Base-by-base conservation (phyloP, 1,140 invertebrate genomes). In the Hypothenemus hampei region DNA sequence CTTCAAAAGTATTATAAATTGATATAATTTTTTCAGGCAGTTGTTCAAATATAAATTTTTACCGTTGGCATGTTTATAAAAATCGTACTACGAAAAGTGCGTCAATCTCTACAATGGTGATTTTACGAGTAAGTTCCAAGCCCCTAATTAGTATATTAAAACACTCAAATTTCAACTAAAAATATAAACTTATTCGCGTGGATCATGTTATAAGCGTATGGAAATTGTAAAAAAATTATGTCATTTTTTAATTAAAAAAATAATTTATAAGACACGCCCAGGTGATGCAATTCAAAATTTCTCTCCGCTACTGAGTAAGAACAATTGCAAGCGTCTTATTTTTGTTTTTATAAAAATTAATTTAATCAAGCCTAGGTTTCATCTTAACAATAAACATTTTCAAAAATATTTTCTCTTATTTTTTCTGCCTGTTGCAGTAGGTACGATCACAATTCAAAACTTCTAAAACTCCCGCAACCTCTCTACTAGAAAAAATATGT, bases 211-310 rank as follows among this genome's bases (percentile, higher is more conserved):
- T n/a, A n/a, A n/a, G n/a, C n/a, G n/a, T n/a, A 36, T 37, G 18
- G 40, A 18, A 23, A 33, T 20, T 46, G 26, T 26, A 31, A 37
- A 55, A 46, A 55, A 40, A 44, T 40, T 11, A 44, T 29, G n/a
- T n/a, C n/a, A n/a, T 23, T 50, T 18, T 41, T 37, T 23, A 7
- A 35, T 46, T 46, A 55, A 55, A 46, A 47, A 55, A 47, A 37
- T 46, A 33, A 53, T 22, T 55, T 20, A 46, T 57, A 57, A 57
- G 55, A 57, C 55, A 57, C 55, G 55, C 40, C 45, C 15, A 57
- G 55, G 55, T 57, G 55, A 57, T 57, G 55, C 55, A 21, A n/a
- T n/a, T n/a, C n/a, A 48, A 48, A 24, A 43, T 44, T 16, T 31
- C 35, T n/a, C n/a, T n/a, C n/a, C n/a, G n/a, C n/a, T n/a, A n/a